Conservation (phyloP, 2,888 invertebrate genomes). For the Carcina quercana region DNA sequence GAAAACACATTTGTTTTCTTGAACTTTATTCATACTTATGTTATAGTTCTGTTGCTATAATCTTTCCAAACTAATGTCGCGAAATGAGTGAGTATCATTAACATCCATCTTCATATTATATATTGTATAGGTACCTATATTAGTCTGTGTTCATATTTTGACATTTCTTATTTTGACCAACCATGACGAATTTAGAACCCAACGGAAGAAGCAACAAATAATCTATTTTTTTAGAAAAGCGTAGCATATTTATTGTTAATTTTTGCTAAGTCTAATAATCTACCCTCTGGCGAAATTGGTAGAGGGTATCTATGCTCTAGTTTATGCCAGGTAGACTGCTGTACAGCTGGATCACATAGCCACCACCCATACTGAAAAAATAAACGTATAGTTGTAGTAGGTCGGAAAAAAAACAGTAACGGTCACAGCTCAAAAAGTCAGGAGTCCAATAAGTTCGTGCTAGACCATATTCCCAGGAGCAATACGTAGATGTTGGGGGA, state of each 20-base stretch:
- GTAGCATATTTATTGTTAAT: constrained; percentile 63
- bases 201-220: neutral
- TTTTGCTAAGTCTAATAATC: constrained; percentile 47
- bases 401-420: neutral
- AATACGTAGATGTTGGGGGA: neutral
- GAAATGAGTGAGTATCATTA: neutral
- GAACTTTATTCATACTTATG: too few relatives aligned
- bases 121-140: neutral
- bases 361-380: constrained; percentile 66
- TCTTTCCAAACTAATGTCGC: neutral
- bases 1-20: too few relatives aligned
- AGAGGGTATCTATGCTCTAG: constrained; percentile 49
- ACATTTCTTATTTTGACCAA: neutral
- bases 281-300: constrained; percentile 51
- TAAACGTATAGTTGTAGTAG: neutral
- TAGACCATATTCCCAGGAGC: neutral
- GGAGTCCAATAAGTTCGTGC: too few relatives aligned
- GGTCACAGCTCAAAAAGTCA: too few relatives aligned
- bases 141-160: neutral
- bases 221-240: constrained; percentile 34
- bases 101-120: neutral
- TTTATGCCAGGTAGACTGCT: constrained; percentile 49
- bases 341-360: constrained; percentile 51
- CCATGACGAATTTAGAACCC: too few relatives aligned
- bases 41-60: neutral